A percentile compares a stretch with the other conserved stretches of the same genome.
phyloP scores from a whole-genome alignment of 2,113 vertebrate genomes.

The Cyanoderma ruficeps region DNA sequence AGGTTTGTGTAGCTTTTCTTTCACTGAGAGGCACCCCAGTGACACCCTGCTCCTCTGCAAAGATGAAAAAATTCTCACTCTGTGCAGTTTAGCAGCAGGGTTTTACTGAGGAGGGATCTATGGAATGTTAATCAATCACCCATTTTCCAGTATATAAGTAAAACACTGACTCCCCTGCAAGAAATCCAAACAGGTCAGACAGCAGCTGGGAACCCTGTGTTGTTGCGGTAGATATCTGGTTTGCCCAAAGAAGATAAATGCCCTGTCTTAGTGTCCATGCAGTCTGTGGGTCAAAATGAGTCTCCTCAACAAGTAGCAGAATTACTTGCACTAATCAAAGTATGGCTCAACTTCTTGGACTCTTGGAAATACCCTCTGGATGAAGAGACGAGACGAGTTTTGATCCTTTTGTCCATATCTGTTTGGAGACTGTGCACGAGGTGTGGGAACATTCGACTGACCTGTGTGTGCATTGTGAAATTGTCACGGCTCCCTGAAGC shows the following conservation, averaged over 20 bases:
- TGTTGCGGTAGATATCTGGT: background rate
- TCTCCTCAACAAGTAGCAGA: background rate
- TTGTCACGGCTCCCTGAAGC: fast-evolving
- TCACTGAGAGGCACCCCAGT: background rate
- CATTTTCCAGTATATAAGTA: background rate
- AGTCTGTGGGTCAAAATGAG: background rate
- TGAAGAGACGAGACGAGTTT: fast-evolving
- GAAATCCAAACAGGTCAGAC: background rate
- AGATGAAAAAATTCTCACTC: background rate
- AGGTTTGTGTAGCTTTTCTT: background rate
- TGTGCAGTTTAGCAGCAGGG: background rate
- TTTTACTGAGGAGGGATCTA: background rate
- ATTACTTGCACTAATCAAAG: background rate
- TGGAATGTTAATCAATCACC: background rate
- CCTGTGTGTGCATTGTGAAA: background rate
- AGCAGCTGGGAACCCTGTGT: background rate
- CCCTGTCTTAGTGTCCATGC: fast-evolving
- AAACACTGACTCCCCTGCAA: background rate
- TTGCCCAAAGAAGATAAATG: background rate
- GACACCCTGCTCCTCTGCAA: background rate
- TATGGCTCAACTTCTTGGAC: background rate
- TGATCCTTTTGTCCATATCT: background rate
- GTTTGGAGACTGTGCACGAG: background rate
- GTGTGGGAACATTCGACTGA: background rate
- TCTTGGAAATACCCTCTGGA: background rate